Evolutionary conservation across 2,113 vertebrate species (phyloP), one percentile per base, ranked within the genome.

Genomic region (Probosciger aterrimus): DNA sequence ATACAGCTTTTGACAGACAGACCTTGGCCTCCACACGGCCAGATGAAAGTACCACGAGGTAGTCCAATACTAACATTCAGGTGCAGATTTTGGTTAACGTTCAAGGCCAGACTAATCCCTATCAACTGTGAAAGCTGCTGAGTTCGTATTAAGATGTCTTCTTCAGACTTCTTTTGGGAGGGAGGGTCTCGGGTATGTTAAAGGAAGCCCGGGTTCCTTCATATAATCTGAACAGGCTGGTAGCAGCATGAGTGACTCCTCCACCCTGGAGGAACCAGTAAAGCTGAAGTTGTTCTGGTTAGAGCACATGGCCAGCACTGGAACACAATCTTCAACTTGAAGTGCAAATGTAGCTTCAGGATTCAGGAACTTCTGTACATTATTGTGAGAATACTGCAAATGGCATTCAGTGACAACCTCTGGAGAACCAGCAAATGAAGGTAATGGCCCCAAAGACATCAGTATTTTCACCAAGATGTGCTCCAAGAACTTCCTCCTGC

Each of bases 121-220:
- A 7, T 1, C 7, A 52, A 4, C 53, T 37, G 10, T 50, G 50
- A 39, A 52, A 88, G 64, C 13, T 37, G 14, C 0, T 43, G 37
- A 33, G 27, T 28, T 59, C 59, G 10, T 7, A 9, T 4, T 18
- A 64, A 64, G 68, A 39, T 5, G 18, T 12, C 35, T 85, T 35
- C 44, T n/a, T 39, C 55, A 55, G 18, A 14, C 8, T 55, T 69
- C 20, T 37, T 5, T n/a, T 2, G 1, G 57, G 64, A 68, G 14
- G 25, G 23, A 33, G 69, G 19, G 55, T 5, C 31, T 50, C 44
- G 7, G 0, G 20, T 11, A 22, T 0, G 0, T n/a, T 19, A 13
- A 46, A 52, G 44, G 33, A 82, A 49, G 6, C 15, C 11, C 31
- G 14, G 24, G 11, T 44, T 35, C 75, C 59, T 43, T 17, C 49